Conservation (phyloP, 2,797 vertebrate species). For the Coreius guichenoti region DNA sequence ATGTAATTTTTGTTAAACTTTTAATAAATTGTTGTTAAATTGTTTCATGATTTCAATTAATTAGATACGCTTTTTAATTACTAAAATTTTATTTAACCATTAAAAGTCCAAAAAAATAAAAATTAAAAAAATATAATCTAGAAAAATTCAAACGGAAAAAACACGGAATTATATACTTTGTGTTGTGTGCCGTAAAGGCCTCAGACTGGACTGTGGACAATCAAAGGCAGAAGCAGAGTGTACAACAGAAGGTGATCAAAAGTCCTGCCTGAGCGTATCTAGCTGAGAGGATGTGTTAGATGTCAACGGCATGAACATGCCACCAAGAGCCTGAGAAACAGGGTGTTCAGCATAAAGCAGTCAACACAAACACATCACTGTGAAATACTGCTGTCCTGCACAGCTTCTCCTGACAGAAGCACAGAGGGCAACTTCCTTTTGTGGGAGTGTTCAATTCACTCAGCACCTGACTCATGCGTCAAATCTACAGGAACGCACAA, state of each 20-base stretch:
- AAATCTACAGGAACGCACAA: constrained; percentile 11
- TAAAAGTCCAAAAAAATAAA: too few relatives aligned
- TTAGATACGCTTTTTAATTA: too few relatives aligned
- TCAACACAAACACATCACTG: constrained; percentile 18
- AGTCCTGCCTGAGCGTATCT: not conserved
- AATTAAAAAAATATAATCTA: too few relatives aligned
- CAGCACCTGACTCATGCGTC: not conserved
- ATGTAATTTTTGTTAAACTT: too few relatives aligned
- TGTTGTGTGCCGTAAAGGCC: not conserved
- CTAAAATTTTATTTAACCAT: too few relatives aligned
- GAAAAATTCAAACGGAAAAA: too few relatives aligned
- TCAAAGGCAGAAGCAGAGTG: not conserved
- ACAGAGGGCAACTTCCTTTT: constrained; percentile 9
- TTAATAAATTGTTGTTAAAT: too few relatives aligned
- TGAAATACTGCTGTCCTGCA: constrained; percentile 12
- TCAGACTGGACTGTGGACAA: not conserved
- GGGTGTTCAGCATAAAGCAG: not conserved
- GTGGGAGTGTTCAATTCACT: not conserved
- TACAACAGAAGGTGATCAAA: not conserved
- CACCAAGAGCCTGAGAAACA: not conserved
- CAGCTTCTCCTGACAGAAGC: constrained; percentile 5
- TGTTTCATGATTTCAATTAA: too few relatives aligned
- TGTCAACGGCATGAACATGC: not conserved
- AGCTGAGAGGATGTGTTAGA: not conserved
- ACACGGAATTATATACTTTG: not conserved